phyloP scores from a whole-genome alignment of 2,888 invertebrate genomes.

The Azorinus chamasolen region DNA sequence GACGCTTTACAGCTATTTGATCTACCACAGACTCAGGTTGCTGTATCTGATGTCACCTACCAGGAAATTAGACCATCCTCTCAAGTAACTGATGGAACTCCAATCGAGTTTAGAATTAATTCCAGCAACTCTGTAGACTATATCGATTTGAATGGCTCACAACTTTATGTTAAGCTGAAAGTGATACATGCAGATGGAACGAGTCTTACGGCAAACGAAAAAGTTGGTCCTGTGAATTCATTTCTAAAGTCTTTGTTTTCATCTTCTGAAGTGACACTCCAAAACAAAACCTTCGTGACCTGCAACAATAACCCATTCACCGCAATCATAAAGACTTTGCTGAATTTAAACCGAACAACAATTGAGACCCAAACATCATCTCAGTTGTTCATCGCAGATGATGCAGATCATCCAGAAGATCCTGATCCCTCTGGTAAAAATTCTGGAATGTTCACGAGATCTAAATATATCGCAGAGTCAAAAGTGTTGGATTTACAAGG shows the following conservation, averaged over 20 bases:
- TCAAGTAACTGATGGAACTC: constrained; percentile 17
- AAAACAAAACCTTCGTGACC: constrained; percentile 10
- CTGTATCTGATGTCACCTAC: constrained; percentile 12
- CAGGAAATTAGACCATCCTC: constrained; percentile 29
- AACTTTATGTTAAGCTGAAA: constrained; percentile 24
- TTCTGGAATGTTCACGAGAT: constrained; percentile 11
- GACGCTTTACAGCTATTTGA: constrained; percentile 14
- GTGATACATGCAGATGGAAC: constrained; percentile 22
- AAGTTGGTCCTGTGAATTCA: constrained; percentile 15
- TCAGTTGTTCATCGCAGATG: constrained; percentile 20
- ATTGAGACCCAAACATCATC: constrained; percentile 7
- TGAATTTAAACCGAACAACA: constrained; percentile 13
- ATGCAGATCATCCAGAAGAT: constrained; percentile 7
- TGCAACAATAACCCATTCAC: constrained; percentile 10
- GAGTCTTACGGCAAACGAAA: background rate
- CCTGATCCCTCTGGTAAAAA: constrained; percentile 8
- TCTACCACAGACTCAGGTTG: constrained; percentile 29
- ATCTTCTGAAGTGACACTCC: constrained; percentile 20
- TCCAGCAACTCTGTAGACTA: constrained; percentile 23
- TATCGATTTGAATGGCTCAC: constrained; percentile 16
- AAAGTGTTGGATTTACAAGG: constrained; percentile 36
- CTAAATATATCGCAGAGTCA: constrained; percentile 6
- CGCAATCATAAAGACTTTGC: constrained; percentile 22
- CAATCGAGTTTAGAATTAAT: constrained; percentile 19
- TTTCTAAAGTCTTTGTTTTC: constrained; percentile 22